Evolutionary conservation across 2,797 vertebrate genomes (phyloP).

Genomic region (Pseudochirops corinnae): DNA sequence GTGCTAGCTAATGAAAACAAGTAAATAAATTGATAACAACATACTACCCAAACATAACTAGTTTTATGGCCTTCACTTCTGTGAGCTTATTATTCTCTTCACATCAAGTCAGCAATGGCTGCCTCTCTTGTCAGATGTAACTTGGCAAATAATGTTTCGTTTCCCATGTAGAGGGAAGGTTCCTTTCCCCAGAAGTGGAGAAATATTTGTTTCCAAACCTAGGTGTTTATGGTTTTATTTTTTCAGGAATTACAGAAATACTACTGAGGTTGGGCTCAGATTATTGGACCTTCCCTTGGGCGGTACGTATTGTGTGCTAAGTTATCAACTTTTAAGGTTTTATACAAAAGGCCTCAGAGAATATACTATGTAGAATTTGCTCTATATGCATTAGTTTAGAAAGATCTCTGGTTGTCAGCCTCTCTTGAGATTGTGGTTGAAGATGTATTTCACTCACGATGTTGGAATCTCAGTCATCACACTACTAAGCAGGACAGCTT

Average conservation of each 20-base stretch:
- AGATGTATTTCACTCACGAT: not conserved
- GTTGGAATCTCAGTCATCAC: not conserved
- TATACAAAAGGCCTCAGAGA: not conserved
- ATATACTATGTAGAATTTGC: not conserved
- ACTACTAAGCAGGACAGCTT: not conserved
- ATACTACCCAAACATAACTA: slow-evolving; percentile 8
- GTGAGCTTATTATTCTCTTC: not conserved
- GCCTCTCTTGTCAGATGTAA: fast-evolving
- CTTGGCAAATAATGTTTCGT: not conserved
- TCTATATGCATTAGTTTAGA: not conserved
- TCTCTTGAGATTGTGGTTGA: not conserved
- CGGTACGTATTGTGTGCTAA: not conserved
- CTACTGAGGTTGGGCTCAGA: not conserved
- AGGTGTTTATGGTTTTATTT: not conserved
- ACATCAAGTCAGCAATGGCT: not conserved
- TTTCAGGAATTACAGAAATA: not conserved
- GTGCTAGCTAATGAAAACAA: slow-evolving; percentile 63
- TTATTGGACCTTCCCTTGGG: not conserved
- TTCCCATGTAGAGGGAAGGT: not conserved
- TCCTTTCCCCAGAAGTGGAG: not conserved
- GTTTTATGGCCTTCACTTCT: not conserved
- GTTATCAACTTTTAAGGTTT: not conserved
- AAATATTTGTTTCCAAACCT: not conserved
- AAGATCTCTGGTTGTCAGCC: not conserved
- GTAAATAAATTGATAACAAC: slow-evolving; percentile 71